Percentiles rank a stretch among this genome's conserved stretches.
phyloP scores from a whole-genome alignment of 2,888 invertebrate species.

The Julus scandinavius region DNA sequence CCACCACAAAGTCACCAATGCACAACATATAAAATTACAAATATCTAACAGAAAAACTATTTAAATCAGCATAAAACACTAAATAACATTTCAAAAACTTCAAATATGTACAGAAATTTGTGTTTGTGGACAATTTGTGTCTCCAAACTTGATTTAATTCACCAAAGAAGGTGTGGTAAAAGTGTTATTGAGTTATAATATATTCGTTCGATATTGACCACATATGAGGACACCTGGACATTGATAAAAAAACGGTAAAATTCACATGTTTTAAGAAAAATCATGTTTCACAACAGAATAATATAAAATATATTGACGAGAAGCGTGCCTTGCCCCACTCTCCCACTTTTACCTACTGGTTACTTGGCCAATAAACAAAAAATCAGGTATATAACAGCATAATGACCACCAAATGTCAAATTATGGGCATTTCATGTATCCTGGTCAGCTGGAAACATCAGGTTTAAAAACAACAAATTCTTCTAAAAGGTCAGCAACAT shows the following conservation, averaged over 20 bases:
- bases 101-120: too few species aligned
- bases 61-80: background rate
- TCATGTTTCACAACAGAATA: background rate
- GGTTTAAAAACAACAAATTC: background rate
- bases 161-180: background rate
- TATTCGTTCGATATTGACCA: too few species aligned
- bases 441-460: conserved; percentile 40
- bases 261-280: background rate
- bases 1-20: too few species aligned
- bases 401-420: background rate
- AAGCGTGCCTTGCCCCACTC: background rate
- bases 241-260: background rate
- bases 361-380: background rate
- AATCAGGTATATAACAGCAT: background rate
- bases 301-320: background rate
- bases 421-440: background rate
- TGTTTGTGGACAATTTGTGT: too few species aligned
- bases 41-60: too few species aligned
- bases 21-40: too few species aligned
- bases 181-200: too few species aligned
- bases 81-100: background rate
- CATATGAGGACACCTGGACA: too few species aligned
- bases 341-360: background rate
- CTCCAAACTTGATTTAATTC: too few species aligned
- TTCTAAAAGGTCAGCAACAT: conserved; percentile 5